phyloP scores from a whole-genome alignment of 2,888 invertebrate species.

The Pollenia griseotomentosa region DNA sequence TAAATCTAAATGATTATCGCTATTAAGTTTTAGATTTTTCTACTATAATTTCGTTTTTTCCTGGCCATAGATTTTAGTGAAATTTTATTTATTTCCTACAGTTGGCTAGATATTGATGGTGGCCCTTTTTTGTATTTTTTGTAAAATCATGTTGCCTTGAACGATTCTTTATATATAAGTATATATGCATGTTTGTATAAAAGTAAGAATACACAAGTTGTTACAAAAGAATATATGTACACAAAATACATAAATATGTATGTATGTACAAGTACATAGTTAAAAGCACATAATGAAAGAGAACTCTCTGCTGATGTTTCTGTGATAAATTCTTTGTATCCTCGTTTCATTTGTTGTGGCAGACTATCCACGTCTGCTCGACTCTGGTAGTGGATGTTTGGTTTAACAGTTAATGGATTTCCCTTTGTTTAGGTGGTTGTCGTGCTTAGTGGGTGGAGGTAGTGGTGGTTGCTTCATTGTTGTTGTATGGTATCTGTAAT shows the following conservation, averaged over 20 bases:
- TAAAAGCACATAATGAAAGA: not conserved
- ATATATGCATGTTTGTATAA: not conserved
- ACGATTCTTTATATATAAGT: conserved; percentile 6
- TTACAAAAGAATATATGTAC: not conserved
- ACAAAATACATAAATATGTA: not conserved
- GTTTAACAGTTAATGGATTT: conserved; percentile 3
- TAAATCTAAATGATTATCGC: not conserved
- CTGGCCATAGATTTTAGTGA: conserved; percentile 25
- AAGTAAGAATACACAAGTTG: not conserved
- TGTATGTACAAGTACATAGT: conserved; percentile 6
- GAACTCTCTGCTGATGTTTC: conserved; percentile 74
- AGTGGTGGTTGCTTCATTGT: conserved; percentile 36
- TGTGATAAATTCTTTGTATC: conserved; percentile 81
- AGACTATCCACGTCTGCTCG: conserved; percentile 16
- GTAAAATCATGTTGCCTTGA: conserved; percentile 27
- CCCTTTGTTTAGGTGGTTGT: conserved; percentile 18
- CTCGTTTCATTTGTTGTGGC: conserved; percentile 71
- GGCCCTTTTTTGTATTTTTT: conserved; percentile 10
- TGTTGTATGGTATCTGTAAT: conserved; percentile 73
- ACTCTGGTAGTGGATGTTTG: conserved; percentile 49
- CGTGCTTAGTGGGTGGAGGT: conserved; percentile 6
- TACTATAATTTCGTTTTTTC: not conserved
- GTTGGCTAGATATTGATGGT: conserved; percentile 24
- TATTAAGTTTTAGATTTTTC: not conserved
- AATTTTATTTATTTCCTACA: conserved; percentile 13